Evolutionary conservation across 2,797 vertebrate species (phyloP).

Genomic region (Sarcoramphus papa): DNA sequence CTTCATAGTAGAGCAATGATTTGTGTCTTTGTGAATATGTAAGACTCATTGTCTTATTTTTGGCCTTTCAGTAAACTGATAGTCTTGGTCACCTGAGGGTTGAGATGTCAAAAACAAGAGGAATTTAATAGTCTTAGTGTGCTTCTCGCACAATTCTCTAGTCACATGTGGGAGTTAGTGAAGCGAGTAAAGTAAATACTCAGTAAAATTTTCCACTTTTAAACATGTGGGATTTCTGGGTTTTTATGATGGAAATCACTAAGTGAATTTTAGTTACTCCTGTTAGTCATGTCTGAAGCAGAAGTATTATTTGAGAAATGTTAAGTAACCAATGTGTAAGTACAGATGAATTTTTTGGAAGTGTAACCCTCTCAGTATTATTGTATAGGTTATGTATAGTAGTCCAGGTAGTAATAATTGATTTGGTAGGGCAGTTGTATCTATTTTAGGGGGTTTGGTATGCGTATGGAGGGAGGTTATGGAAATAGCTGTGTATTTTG

Average conservation of each 20-base stretch:
- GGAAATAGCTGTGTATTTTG: background rate
- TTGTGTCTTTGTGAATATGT: background rate
- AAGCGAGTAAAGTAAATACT: background rate
- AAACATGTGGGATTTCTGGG: background rate
- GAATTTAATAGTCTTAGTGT: background rate
- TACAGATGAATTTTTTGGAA: background rate
- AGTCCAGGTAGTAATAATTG: background rate
- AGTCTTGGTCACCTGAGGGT: background rate
- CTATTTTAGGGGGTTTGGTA: background rate
- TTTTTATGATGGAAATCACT: background rate
- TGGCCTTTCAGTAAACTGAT: background rate
- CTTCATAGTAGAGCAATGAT: background rate
- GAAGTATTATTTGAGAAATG: background rate
- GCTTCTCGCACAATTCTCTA: background rate
- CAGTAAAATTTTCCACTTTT: background rate
- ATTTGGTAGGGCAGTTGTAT: background rate
- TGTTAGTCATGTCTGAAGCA: background rate
- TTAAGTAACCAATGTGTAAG: background rate
- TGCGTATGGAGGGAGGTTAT: fast-evolving
- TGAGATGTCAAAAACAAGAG: background rate
- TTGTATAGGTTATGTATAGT: background rate
- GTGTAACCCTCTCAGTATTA: background rate
- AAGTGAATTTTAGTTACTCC: background rate
- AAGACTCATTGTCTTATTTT: background rate
- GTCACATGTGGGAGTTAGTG: background rate